These are phyloP conservation scores for Sebastes steindachneri DNA, from an alignment of 2,797 vertebrate species.

Conservation along the genomic window DNA sequence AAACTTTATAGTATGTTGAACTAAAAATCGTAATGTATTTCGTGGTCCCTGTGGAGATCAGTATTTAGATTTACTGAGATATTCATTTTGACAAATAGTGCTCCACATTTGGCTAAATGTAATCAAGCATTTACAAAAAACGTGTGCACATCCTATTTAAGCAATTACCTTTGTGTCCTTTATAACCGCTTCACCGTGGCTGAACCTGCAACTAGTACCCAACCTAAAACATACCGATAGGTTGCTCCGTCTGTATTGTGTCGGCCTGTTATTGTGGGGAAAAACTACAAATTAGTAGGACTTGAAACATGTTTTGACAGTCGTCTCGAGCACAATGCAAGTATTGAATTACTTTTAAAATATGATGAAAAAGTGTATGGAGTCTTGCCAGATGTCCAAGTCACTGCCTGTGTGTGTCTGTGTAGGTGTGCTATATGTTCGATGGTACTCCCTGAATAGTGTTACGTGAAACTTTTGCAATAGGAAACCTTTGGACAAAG, in stretches of 20 bases:
- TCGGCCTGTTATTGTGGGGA: neutral
- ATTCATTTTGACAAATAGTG: neutral
- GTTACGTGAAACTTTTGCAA: conserved; percentile 75
- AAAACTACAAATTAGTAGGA: conserved; percentile 35
- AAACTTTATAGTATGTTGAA: conserved; percentile 22
- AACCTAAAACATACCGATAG: conserved; percentile 13
- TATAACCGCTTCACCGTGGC: conserved; percentile 30
- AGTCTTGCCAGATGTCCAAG: conserved; percentile 64
- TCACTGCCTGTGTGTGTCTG: conserved; percentile 73
- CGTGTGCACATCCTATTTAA: conserved; percentile 30
- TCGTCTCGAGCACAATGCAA: conserved; percentile 23
- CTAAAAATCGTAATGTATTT: conserved; percentile 13
- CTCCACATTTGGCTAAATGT: conserved; percentile 38
- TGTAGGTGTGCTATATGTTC: conserved; percentile 73
- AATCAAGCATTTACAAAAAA: conserved; percentile 9
- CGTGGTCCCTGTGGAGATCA: conserved; percentile 56
- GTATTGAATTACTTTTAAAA: conserved; percentile 42
- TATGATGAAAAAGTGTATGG: conserved; percentile 26
- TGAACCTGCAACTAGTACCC: conserved; percentile 3
- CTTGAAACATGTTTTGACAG: conserved; percentile 45
- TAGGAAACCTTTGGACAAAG: conserved; percentile 76
- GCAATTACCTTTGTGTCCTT: conserved; percentile 45
- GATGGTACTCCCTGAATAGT: conserved; percentile 78
- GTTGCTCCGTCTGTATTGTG: conserved; percentile 25
- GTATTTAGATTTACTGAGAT: conserved; percentile 61